Evolutionary conservation across 2,113 vertebrate species (phyloP).

Genomic region (Bombycilla garrulus): DNA sequence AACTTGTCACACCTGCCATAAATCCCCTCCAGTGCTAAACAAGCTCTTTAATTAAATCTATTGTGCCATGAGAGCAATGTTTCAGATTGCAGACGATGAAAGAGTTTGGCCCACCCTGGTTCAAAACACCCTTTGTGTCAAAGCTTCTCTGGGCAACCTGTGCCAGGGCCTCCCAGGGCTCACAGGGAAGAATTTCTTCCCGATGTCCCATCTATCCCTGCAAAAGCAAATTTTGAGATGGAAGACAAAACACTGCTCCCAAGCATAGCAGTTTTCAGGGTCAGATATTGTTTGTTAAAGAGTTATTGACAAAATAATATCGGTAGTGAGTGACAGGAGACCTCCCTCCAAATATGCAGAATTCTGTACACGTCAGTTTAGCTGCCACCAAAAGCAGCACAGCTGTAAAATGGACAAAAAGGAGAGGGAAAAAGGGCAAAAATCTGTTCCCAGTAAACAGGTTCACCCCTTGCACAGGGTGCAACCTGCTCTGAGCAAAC

Average conservation of each 20-base stretch:
- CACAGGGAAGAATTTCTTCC: not conserved
- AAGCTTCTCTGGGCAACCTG: not conserved
- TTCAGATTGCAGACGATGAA: not conserved
- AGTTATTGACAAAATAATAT: not conserved
- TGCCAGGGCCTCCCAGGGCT: not conserved
- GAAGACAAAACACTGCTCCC: not conserved
- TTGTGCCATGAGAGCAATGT: not conserved
- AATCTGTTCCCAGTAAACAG: not conserved
- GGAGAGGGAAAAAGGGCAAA: not conserved
- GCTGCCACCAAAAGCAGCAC: not conserved
- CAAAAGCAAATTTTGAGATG: not conserved
- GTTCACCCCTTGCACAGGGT: not conserved
- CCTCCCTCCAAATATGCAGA: not conserved
- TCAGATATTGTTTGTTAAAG: not conserved
- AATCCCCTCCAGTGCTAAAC: conserved; percentile 6
- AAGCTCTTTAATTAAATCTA: conserved; percentile 39
- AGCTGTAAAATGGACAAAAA: not conserved
- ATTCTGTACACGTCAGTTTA: not conserved
- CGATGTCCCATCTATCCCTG: not conserved
- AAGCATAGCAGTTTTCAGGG: not conserved
- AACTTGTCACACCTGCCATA: conserved; percentile 34
- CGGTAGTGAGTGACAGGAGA: fast-evolving
- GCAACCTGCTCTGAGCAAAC: not conserved
- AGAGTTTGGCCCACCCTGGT: not conserved
- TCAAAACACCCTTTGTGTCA: not conserved